Evolutionary conservation across 2,113 vertebrate genomes (phyloP).

Genomic region (Alouatta palliata): DNA sequence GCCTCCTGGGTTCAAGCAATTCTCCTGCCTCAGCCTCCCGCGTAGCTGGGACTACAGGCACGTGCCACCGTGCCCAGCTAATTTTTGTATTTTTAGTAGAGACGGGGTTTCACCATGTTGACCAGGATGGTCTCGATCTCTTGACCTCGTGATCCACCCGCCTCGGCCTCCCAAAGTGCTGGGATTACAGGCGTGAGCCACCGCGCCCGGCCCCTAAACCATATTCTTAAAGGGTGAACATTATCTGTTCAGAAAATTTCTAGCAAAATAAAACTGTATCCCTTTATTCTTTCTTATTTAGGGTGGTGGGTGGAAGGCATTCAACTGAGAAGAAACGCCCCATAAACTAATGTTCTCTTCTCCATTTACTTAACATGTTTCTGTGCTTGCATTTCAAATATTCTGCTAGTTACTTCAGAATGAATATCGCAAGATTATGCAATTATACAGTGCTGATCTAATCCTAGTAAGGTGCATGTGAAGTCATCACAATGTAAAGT

Average conservation of each 20-base stretch:
- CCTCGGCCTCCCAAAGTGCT: no score
- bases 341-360: not conserved
- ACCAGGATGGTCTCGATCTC: no score
- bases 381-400: not conserved
- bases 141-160: no score
- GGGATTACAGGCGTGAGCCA: no score
- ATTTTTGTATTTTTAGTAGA: no score
- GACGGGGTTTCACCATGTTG: no score
- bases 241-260: not conserved
- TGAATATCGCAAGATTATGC: not conserved
- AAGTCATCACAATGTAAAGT: not conserved
- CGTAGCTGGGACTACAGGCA: no score
- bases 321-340: not conserved
- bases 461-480: not conserved
- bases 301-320: not conserved
- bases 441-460: not conserved
- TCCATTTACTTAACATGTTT: not conserved
- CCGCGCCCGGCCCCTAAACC: no score
- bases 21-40: no score
- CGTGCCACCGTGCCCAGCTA: no score
- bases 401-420: not conserved
- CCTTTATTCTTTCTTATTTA: not conserved
- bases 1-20: no score
- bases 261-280: not conserved
- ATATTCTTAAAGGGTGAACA: not conserved